Evolutionary conservation across 2,797 vertebrate species (phyloP).

Genomic region (Pteronotus mesoamericanus): DNA sequence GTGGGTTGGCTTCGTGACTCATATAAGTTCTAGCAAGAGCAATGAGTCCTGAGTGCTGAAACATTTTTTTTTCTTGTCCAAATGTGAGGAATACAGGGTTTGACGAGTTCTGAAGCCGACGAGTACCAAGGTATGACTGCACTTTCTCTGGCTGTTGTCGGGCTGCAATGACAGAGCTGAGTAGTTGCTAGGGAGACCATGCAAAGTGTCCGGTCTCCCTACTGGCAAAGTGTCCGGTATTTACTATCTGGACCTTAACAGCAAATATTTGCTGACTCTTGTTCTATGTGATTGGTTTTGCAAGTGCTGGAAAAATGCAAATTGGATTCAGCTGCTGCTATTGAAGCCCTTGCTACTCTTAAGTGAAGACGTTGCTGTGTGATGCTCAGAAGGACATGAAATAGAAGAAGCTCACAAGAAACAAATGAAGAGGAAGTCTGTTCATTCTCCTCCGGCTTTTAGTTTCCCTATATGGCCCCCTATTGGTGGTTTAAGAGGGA

Average conservation of each 20-base stretch:
- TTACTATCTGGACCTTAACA: background rate
- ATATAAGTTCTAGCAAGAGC: background rate
- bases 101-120: fast-evolving
- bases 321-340: background rate
- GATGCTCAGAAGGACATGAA: background rate
- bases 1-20: background rate
- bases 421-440: background rate
- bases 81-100: background rate
- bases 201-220: too few species aligned
- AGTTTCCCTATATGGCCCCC: background rate
- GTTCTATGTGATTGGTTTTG: background rate
- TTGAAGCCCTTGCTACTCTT: background rate
- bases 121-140: background rate
- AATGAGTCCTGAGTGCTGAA: background rate
- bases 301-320: background rate
- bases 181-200: background rate
- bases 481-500: background rate
- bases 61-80: background rate
- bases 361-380: background rate
- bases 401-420: background rate
- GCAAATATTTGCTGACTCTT: background rate
- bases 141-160: background rate
- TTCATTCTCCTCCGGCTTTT: background rate
- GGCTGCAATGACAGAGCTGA: background rate
- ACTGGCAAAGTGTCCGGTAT: background rate